Evolutionary conservation across 2,888 invertebrate species (phyloP).

Genomic region (Camptogramma bilineatum): DNA sequence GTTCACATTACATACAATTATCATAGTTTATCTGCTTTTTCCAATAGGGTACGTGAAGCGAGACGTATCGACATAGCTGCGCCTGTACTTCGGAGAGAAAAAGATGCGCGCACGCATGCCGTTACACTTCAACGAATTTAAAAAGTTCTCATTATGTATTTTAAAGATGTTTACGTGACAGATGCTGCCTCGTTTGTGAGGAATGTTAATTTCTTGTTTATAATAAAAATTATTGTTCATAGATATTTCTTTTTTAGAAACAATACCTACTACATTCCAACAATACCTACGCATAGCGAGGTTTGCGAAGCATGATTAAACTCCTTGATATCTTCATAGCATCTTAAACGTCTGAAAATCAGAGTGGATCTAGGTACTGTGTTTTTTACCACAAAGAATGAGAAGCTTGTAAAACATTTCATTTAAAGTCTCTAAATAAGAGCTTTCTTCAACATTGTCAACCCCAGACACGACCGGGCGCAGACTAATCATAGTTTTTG

Average conservation of each 20-base stretch:
- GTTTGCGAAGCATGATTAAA: too few species aligned
- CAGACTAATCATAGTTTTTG: conserved; percentile 32
- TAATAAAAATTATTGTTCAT: neutral
- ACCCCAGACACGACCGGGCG: neutral
- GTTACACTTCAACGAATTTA: conserved; percentile 73
- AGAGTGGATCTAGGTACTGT: too few species aligned
- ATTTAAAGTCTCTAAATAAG: neutral
- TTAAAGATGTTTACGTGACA: conserved; percentile 45
- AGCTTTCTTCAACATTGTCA: neutral
- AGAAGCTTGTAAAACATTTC: neutral
- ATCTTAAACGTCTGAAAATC: neutral
- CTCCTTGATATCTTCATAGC: neutral
- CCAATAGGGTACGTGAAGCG: conserved; percentile 79
- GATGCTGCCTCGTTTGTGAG: conserved; percentile 32
- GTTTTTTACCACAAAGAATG: too few species aligned
- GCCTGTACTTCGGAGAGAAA: conserved; percentile 69
- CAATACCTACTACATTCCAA: too few species aligned
- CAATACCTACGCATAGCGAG: too few species aligned
- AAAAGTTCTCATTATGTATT: conserved; percentile 72
- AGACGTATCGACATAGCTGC: conserved; percentile 73
- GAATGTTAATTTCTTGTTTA: conserved; percentile 26
- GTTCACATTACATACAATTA: conserved; percentile 77
- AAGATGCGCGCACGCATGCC: conserved; percentile 68
- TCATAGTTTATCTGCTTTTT: conserved; percentile 83
- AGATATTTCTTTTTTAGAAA: conserved; percentile 10